A percentile compares a stretch with the other conserved stretches of the same genome.
These are phyloP conservation scores for Chaetura pelagica DNA, from an alignment of 2,113 vertebrate genomes.

Conservation along the genomic window DNA sequence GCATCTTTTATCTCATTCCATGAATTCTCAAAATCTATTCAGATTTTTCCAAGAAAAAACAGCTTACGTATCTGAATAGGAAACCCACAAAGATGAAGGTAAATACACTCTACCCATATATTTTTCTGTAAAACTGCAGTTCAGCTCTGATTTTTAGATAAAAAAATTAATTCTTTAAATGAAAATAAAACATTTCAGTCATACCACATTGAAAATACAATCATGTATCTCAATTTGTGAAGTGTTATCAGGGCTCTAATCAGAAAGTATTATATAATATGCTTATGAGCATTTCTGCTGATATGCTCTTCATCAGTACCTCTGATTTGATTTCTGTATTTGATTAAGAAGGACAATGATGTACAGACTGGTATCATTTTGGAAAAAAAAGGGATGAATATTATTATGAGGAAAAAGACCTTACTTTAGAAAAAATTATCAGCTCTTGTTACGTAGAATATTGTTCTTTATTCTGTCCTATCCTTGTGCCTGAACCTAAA, in stretches of 20 bases:
- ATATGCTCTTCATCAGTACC: slow-evolving; percentile 25
- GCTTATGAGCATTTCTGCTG: slow-evolving; percentile 25
- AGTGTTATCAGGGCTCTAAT: slow-evolving; percentile 26
- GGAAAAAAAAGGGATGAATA: not conserved
- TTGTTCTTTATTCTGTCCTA: not conserved
- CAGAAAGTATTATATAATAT: slow-evolving; percentile 15
- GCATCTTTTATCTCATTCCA: not conserved
- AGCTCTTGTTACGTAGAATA: not conserved
- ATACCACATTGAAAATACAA: slow-evolving; percentile 24
- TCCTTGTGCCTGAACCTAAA: not conserved
- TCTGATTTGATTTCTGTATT: slow-evolving; percentile 49
- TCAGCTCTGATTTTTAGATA: not conserved
- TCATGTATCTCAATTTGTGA: slow-evolving; percentile 19
- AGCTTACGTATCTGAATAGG: not conserved
- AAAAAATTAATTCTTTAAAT: not conserved
- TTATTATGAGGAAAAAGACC: not conserved
- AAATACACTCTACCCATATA: too few species aligned
- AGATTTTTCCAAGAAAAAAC: not conserved
- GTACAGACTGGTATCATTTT: not conserved
- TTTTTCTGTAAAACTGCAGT: not conserved
- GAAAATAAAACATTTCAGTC: slow-evolving; percentile 23
- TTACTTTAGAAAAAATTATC: not conserved
- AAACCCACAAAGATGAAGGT: not conserved
- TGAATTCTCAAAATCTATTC: not conserved
- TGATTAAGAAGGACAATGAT: slow-evolving; percentile 34